Evolutionary conservation across 2,113 vertebrate genomes (phyloP), one percentile per base, ranked within the genome.

Genomic region (Pangasianodon gigas): DNA sequence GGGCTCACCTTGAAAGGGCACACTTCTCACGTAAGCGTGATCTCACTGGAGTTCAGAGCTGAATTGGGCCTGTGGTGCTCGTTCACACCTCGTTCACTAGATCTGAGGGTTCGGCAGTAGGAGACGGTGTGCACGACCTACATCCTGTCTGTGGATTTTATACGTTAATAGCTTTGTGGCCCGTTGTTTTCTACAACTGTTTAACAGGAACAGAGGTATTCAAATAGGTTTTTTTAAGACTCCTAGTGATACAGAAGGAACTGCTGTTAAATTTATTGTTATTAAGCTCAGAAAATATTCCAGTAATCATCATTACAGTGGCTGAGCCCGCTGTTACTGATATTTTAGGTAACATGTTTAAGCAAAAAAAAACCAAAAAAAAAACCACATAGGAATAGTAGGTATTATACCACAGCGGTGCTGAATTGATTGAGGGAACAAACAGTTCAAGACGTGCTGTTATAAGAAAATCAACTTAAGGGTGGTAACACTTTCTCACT

Each of bases 21-120:
- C 91, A 92, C 91, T 91, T 90, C 54, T 79, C 89, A 62, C 21
- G 41, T 79, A 48, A 60, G 79, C 54, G 84, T 81, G 79, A 87
- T 5, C 29, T 90, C 14, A 1, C 9, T 18, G 16, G 82, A 88
- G 80, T 58, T 19, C 4, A 74, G 87, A 6, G 48, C 56, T 85
- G 67, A 84, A 90, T 67, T 62, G 71, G 65, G 48, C 46, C 13
- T 11, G 51, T 62, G 77, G 52, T 84, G 75, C 26, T 52, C 44
- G n/a, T 67, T 90, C 51, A 32, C 87, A 87, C 87, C 87, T 92
- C 10, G 1, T 83, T n/a, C 9, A 6, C 65, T 48, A 48, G 71
- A 90, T 87, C 71, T 83, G 58, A 85, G 56, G 71, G n/a, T 44
- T 85, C 65, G 48, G 54, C 24, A 19, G 16, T 37, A 48, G 58